Percentiles rank a stretch among this genome's conserved stretches.
These are phyloP conservation scores for Protophormia terraenovae DNA, from an alignment of 2,888 invertebrate species.

Conservation along the genomic window DNA sequence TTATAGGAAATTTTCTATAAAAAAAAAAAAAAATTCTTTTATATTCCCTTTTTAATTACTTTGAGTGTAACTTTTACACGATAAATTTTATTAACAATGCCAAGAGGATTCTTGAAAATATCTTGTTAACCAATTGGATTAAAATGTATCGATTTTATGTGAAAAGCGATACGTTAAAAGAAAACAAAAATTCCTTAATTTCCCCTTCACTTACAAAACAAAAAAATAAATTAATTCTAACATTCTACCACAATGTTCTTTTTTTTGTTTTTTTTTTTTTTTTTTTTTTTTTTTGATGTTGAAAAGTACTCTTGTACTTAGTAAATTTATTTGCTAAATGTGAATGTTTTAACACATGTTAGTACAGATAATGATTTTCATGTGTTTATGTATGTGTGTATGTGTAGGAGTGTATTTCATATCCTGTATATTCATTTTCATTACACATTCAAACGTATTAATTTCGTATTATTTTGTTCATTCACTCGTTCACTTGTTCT, in stretches of 20 bases:
- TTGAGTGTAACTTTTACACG: not conserved
- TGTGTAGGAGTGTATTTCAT: too few relatives aligned
- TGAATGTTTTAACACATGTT: not conserved
- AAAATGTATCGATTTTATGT: constrained; percentile 7
- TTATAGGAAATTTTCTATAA: too few relatives aligned
- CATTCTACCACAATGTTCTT: not conserved
- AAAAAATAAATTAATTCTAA: constrained; percentile 2
- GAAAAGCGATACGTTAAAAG: not conserved
- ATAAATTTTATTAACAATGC: not conserved
- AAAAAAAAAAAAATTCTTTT: not conserved
- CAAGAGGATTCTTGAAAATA: not conserved
- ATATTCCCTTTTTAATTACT: not conserved
- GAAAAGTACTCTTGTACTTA: not conserved
- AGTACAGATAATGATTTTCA: not conserved
- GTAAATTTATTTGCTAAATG: not conserved
- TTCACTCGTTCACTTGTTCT: not conserved
- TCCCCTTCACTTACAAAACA: not conserved
- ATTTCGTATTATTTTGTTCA: constrained; percentile 31
- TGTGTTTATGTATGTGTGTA: not conserved
- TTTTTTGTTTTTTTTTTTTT: not conserved
- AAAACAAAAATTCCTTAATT: not conserved
- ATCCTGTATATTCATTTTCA: not conserved
- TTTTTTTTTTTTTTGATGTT: not conserved
- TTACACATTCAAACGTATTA: constrained; percentile 21
- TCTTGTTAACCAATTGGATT: constrained; percentile 22